Conservation (phyloP, 2,888 invertebrate genomes). For the Octodonta nipae region DNA sequence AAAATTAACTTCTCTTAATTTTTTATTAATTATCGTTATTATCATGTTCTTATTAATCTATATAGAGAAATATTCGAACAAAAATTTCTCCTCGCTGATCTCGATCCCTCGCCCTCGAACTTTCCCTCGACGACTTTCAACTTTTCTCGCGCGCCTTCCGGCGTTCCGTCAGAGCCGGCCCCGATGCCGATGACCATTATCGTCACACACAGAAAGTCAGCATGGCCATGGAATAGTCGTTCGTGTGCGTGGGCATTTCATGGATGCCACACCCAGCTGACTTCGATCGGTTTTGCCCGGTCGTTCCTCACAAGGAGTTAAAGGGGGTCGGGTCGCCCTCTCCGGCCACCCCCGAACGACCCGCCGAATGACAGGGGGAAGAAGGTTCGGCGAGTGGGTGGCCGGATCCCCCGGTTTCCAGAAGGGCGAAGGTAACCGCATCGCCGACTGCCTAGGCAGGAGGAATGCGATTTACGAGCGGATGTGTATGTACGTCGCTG, state of each 20-base stretch:
- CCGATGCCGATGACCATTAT: slow-evolving; percentile 24
- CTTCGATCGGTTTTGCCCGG: slow-evolving; percentile 38
- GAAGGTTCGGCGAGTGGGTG: slow-evolving; percentile 8
- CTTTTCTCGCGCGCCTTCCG: too few species aligned
- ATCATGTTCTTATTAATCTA: too few species aligned
- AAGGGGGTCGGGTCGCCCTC: slow-evolving; percentile 29
- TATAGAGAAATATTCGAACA: too few species aligned
- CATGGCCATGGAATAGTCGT: too few species aligned
- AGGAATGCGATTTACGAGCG: slow-evolving; percentile 19
- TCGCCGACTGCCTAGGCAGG: slow-evolving; percentile 14
- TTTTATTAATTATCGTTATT: too few species aligned
- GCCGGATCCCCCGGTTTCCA: slow-evolving; percentile 19
- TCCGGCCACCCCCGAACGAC: slow-evolving; percentile 16
- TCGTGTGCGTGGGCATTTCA: slow-evolving; percentile 34
- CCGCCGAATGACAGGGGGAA: slow-evolving; percentile 11
- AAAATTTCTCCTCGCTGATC: too few species aligned
- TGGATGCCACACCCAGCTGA: slow-evolving; percentile 33
- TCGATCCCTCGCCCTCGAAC: too few species aligned
- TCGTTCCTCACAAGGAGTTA: slow-evolving; percentile 34
- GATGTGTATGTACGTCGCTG: slow-evolving; percentile 12
- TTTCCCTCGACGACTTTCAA: too few species aligned
- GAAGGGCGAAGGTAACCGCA: slow-evolving; percentile 28
- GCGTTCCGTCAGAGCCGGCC: too few species aligned
- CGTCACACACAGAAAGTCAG: too few species aligned
- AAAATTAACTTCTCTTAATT: too few species aligned